Conservation (phyloP, 2,888 invertebrate genomes). For the Labia minor region DNA sequence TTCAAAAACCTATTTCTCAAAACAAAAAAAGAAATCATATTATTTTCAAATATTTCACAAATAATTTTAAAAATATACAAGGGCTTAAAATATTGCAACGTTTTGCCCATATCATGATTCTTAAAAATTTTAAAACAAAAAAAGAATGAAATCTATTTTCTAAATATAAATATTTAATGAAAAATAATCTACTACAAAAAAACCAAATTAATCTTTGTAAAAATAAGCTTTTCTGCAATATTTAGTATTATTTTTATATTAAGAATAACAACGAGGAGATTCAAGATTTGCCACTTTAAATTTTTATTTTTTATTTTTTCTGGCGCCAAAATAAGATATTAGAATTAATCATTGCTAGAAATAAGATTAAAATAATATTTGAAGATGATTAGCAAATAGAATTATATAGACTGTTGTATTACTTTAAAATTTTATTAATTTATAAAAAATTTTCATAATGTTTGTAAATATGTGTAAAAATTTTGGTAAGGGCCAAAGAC, state of each 20-base stretch:
- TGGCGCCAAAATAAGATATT: constrained; percentile 5
- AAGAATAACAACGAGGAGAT: not conserved
- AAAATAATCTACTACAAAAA: not conserved
- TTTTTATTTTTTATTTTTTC: not conserved
- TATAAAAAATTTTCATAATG: not conserved
- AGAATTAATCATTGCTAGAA: not conserved
- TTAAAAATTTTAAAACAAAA: not conserved
- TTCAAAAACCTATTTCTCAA: no score
- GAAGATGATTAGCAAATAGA: not conserved
- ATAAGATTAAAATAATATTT: not conserved
- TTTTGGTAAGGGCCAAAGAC: not conserved
- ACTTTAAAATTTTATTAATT: constrained; percentile 7
- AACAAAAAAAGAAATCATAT: no score
- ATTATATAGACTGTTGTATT: constrained; percentile 3
- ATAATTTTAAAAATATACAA: no score
- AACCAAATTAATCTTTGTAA: constrained; percentile 3
- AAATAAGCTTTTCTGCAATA: not conserved
- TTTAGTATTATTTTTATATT: not conserved
- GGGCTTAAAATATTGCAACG: no score
- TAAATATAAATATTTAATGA: not conserved
- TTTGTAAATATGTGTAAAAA: constrained; percentile 7
- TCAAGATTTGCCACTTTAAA: not conserved
- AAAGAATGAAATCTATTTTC: not conserved
- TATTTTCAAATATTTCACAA: no score
- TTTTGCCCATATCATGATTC: not conserved